phyloP scores from a whole-genome alignment of 2,888 invertebrate species.

The Pollenia amentaria region DNA sequence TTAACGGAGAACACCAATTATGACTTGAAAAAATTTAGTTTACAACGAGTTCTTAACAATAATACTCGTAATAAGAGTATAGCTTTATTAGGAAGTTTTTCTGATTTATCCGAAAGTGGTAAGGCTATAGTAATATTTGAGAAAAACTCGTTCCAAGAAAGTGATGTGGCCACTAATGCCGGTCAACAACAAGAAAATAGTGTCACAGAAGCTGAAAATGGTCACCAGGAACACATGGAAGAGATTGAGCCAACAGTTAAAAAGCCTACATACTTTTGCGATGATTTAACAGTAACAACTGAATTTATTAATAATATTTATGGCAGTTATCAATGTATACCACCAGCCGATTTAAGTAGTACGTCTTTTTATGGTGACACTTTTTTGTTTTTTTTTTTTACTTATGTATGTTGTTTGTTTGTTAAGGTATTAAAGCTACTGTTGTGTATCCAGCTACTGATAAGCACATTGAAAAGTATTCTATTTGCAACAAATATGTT shows the following conservation, averaged over 20 bases:
- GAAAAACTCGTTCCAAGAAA: constrained; percentile 90
- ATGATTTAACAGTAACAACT: constrained; percentile 87
- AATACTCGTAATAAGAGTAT: constrained; percentile 90
- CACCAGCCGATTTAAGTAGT: constrained; percentile 88
- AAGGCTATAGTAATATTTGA: constrained; percentile 91
- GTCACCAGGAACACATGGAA: not conserved
- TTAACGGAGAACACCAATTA: constrained; percentile 76
- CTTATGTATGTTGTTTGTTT: not conserved
- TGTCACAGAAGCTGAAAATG: constrained; percentile 19
- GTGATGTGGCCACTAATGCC: constrained; percentile 77
- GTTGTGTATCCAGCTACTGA: constrained; percentile 97
- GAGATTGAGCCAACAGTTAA: not conserved
- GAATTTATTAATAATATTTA: constrained; percentile 94
- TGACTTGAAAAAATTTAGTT: constrained; percentile 88
- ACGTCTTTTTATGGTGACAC: not conserved
- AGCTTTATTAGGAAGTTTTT: constrained; percentile 88
- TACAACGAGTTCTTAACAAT: constrained; percentile 89
- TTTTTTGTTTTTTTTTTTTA: not conserved
- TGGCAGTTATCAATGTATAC: constrained; percentile 91
- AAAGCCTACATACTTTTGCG: constrained; percentile 86
- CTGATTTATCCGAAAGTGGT: constrained; percentile 85
- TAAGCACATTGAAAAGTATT: constrained; percentile 95
- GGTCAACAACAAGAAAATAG: not conserved
- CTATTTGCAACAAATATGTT: constrained; percentile 89
- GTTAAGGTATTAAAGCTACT: constrained; percentile 93